Conservation (phyloP, 2,797 vertebrate species). For the Valencia hispanica region DNA sequence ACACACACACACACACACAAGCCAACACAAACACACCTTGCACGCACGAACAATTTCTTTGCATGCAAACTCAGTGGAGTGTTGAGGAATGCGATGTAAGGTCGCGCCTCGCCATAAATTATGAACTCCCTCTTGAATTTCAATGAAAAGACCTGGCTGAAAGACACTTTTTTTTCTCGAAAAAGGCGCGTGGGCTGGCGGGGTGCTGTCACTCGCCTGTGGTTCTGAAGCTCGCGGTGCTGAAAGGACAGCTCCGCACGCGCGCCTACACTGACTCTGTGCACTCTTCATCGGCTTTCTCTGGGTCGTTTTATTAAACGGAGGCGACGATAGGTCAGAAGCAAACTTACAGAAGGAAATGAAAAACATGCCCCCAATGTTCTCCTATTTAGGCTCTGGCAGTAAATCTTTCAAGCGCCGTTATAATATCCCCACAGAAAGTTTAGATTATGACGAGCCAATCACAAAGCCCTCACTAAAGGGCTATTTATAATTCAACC, state of each 20-base stretch:
- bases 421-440: constrained; percentile 24
- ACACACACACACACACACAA: neutral
- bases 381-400: constrained; percentile 10
- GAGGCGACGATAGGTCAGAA: constrained; percentile 40
- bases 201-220: constrained; percentile 63
- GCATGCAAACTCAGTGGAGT: constrained; percentile 41
- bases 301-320: constrained; percentile 31
- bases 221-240: constrained; percentile 79
- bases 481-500: constrained; percentile 32
- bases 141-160: constrained; percentile 40
- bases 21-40: constrained; percentile 1
- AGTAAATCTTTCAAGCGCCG: constrained; percentile 15
- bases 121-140: constrained; percentile 45
- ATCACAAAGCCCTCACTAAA: constrained; percentile 13
- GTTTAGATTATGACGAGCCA: constrained; percentile 36
- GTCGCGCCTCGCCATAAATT: constrained; percentile 53
- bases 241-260: constrained; percentile 82
- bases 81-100: constrained; percentile 50
- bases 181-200: constrained; percentile 51
- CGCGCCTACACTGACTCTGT: constrained; percentile 54
- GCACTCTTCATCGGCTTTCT: constrained; percentile 42
- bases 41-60: constrained; percentile 16
- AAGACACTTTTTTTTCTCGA: constrained; percentile 19
- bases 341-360: constrained; percentile 41
- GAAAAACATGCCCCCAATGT: constrained; percentile 19